Evolutionary conservation across 2,113 vertebrate genomes (phyloP), one percentile per base, ranked within the genome.

Genomic region (Labrus mixtus): DNA sequence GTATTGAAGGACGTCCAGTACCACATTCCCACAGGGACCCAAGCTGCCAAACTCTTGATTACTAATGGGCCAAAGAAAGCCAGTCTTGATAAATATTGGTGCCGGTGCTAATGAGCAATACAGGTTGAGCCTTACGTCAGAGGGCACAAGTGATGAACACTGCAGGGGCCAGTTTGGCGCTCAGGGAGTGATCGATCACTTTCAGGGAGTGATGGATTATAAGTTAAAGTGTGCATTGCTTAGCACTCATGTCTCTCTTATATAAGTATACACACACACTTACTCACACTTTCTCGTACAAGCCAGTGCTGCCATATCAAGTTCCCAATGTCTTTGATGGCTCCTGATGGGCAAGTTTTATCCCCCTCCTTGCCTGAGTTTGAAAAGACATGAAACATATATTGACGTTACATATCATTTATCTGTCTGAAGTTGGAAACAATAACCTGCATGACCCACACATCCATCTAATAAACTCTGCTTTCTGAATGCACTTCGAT

Each of bases 71-170:
- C 0, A 1, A 45, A 13, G 22, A 82, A 15, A 25, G 22, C 7
- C 19, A 39, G 37, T 39, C 37, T 39, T 39, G 37, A 39, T 39
- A 1, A 10, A 10, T 10, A 39, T 10, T 45, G 13, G 39, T 55
- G 43, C 22, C 51, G 37, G 36, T 64, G 37, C 54, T 57, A 64
- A 77, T 73, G 15, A 57, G 54, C 56, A 53, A 68, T 76, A 39
- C 58, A 17, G 36, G 23, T 15, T 20, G 37, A 53, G 20, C 10
- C 17, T 45, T 25, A n/a, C 61, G 67, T 82, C 63, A 76, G 68
- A 54, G 50, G 16, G 36, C 41, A 69, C 10, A n/a, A 57, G 23
- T 73, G 39, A 81, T 64, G 22, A 36, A 57, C 22, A 54, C 62
- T 43, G 0, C 4, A 13, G 0, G 3, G 55, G 41, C 20, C 65